Evolutionary conservation across 2,888 invertebrate genomes (phyloP).

Genomic region (Morpho helenor): DNA sequence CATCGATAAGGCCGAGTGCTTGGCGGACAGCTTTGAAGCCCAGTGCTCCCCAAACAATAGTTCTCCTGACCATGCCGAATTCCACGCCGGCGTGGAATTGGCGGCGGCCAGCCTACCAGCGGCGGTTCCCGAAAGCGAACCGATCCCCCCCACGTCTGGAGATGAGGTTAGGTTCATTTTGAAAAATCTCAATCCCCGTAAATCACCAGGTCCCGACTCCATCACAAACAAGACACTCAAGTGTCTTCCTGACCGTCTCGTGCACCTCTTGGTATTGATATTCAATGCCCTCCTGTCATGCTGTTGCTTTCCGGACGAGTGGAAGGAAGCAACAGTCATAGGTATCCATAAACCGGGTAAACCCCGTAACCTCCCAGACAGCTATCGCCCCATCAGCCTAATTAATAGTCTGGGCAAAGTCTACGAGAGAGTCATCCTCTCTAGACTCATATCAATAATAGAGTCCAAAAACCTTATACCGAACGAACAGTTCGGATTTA

Average conservation of each 20-base stretch:
- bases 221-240: too few relatives aligned
- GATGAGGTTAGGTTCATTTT: background rate
- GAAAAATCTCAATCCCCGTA: background rate
- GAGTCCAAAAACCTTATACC: background rate
- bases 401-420: background rate
- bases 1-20: too few relatives aligned
- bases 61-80: background rate
- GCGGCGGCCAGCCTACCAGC: too few relatives aligned
- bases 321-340: slow-evolving; percentile 13
- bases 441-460: background rate
- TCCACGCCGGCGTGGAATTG: too few relatives aligned
- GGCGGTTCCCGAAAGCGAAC: too few relatives aligned
- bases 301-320: slow-evolving; percentile 2
- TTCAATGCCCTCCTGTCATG: background rate
- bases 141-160: background rate
- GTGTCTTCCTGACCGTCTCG: background rate
- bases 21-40: too few relatives aligned
- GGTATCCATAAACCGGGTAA: slow-evolving; percentile 11
- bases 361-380: slow-evolving; percentile 4
- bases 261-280: background rate
- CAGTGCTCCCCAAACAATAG: background rate
- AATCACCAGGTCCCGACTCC: slow-evolving; percentile 4
- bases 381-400: slow-evolving; percentile 13
- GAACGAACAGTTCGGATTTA: slow-evolving; percentile 5
- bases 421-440: background rate